Evolutionary conservation across 2,797 vertebrate species (phyloP).

Genomic region (Macropus fuliginosus): DNA sequence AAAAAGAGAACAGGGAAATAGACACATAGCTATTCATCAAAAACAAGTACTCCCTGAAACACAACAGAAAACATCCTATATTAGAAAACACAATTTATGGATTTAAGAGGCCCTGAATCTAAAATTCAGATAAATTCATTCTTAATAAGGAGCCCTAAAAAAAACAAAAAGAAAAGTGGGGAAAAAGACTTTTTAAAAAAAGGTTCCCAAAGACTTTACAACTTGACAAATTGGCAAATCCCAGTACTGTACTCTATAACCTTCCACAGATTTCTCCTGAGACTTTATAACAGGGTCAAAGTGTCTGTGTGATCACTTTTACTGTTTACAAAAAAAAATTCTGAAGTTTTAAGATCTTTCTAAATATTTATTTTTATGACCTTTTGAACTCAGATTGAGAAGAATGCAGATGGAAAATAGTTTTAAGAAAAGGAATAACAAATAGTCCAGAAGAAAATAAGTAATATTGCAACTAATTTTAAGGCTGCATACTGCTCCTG

Average conservation of each 20-base stretch:
- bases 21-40: background rate
- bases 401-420: background rate
- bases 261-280: background rate
- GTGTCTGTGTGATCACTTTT: background rate
- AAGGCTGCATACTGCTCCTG: background rate
- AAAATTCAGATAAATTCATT: background rate
- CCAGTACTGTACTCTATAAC: background rate
- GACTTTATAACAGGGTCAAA: background rate
- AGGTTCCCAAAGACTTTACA: background rate
- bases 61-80: background rate
- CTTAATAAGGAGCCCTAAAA: background rate
- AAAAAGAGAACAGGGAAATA: background rate
- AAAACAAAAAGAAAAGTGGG: background rate
- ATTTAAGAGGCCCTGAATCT: background rate
- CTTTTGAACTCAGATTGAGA: conserved; percentile 11
- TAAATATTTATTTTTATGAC: conserved; percentile 28
- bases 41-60: background rate
- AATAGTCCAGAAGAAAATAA: background rate
- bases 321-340: conserved; percentile 20
- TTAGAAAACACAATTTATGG: background rate
- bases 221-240: background rate
- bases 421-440: background rate
- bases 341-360: conserved; percentile 2
- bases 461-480: background rate
- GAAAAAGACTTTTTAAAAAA: background rate